Evolutionary conservation across 2,113 vertebrate genomes (phyloP), one percentile per base, ranked within the genome.

Genomic region (Coracopsis vasa): DNA sequence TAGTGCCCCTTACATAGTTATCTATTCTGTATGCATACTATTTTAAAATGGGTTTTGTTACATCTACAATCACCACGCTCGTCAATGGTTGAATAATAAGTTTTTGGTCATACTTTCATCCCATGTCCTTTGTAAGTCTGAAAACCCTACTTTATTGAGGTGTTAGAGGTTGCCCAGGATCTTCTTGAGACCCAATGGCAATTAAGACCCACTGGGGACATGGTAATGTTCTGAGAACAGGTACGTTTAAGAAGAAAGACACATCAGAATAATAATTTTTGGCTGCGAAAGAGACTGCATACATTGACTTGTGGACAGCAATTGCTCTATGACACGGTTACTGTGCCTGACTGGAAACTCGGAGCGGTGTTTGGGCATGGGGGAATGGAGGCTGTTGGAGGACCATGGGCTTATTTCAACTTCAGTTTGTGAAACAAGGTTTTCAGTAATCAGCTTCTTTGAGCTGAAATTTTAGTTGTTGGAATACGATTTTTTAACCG

Each of bases 351-450:
- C 3, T 88, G 70, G 44, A 85, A 71, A 11, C 21, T 42, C 37
- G 48, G 45, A 54, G 35, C 11, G 53, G 12, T 23, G n/a, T 92
- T 67, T 60, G 61, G 7, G 18, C 39, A 21, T 18, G 23, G 35
- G 31, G 17, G 20, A 70, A 54, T 27, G 23, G 13, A 85, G 25
- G 9, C 6, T 0, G 0, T 70, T 14, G 0, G 25, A 91, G 50
- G 35, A 82, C 33, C 29, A 6, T 23, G 13, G 33, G 18, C 10
- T 92, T 75, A 47, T 51, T 93, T 69, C 53, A 74, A 39, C 37
- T 78, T 78, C 13, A n/a, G 11, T n/a, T 85, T 91, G 45, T 79
- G 61, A 74, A 86, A 9, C 18, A 70, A 91, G 8, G 14, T 13
- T 80, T 72, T 48, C 61, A 53, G 21, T 47, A 80, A 81, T 81